phyloP scores from a whole-genome alignment of 2,797 vertebrate species.

The Psittacula echo region DNA sequence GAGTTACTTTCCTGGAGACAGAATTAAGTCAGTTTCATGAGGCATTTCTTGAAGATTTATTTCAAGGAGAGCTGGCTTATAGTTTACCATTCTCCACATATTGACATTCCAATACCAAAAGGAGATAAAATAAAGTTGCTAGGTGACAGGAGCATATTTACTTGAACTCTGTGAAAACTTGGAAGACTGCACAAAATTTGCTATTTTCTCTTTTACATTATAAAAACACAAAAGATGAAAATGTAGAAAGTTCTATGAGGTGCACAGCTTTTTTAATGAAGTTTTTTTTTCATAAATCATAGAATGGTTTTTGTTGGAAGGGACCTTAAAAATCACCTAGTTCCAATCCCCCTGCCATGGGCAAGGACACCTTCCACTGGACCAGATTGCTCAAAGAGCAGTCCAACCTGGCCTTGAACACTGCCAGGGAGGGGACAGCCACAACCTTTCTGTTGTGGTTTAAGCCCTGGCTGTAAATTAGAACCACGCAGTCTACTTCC shows the following conservation, averaged over 20 bases:
- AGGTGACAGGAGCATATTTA: background rate
- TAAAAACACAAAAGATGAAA: background rate
- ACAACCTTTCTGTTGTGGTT: too few relatives aligned
- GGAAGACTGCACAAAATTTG: background rate
- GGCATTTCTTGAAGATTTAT: slow-evolving; percentile 5
- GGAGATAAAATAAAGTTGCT: slow-evolving; percentile 22
- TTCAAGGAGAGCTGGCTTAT: background rate
- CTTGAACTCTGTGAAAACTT: background rate
- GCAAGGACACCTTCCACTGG: too few relatives aligned
- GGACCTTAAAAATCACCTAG: too few relatives aligned
- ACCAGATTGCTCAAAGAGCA: too few relatives aligned
- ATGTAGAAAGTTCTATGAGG: background rate
- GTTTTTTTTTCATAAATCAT: background rate
- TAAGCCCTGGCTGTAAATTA: too few relatives aligned
- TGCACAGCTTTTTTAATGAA: background rate
- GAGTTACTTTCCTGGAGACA: background rate
- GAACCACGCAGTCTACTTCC: too few relatives aligned
- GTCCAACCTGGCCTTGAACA: too few relatives aligned
- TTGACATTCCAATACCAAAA: background rate
- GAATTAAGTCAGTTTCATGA: background rate
- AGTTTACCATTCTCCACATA: background rate
- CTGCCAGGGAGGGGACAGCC: too few relatives aligned
- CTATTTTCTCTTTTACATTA: background rate
- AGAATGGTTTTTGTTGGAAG: background rate
- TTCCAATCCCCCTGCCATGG: too few relatives aligned